Conservation (phyloP, 2,113 vertebrate genomes). For the Phocoena phocoena region DNA sequence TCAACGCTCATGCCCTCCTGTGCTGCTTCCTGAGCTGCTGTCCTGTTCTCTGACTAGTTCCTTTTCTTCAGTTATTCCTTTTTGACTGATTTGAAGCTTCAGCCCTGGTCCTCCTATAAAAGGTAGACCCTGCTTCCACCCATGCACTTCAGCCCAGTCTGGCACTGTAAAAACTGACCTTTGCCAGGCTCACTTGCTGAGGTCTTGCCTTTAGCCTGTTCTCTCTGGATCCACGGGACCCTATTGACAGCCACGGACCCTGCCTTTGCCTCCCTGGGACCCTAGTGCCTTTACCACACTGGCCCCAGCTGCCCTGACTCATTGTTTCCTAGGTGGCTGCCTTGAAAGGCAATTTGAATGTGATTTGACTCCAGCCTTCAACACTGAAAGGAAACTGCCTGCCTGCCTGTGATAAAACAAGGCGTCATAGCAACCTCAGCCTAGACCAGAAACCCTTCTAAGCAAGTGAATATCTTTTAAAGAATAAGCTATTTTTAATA, state of each 20-base stretch:
- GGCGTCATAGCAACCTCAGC: neutral
- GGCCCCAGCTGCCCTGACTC: neutral
- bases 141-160: neutral
- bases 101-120: neutral
- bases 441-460: constrained; percentile 12
- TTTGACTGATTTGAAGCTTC: neutral
- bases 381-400: neutral
- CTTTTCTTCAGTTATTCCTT: neutral
- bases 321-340: neutral
- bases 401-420: neutral
- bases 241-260: neutral
- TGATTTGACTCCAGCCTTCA: neutral
- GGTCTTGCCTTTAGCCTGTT: neutral
- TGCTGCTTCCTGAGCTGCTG: neutral
- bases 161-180: neutral
- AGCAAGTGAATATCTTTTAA: neutral
- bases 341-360: constrained; percentile 28
- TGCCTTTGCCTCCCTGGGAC: neutral
- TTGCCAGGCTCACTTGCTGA: neutral
- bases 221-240: neutral
- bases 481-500: neutral
- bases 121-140: neutral
- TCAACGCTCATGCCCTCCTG: neutral
- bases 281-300: neutral
- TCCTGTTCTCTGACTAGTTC: neutral